Percentiles rank a stretch among this genome's conserved stretches.
These are phyloP conservation scores for Hipposideros armiger DNA, from an alignment of 2,113 vertebrate genomes.

Conservation along the genomic window DNA sequence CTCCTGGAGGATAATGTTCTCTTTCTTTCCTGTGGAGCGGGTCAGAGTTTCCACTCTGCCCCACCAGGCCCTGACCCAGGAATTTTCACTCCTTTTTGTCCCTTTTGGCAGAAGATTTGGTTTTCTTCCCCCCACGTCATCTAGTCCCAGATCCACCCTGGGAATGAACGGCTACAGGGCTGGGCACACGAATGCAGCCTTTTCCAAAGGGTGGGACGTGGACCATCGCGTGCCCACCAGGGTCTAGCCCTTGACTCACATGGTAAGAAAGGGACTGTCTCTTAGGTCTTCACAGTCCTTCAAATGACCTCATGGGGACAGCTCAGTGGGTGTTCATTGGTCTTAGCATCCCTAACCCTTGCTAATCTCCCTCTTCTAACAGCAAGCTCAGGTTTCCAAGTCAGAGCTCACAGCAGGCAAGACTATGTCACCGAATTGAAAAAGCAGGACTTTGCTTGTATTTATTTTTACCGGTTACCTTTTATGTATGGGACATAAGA, in stretches of 20 bases:
- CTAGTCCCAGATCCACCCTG: background rate
- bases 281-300: fast-evolving
- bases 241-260: background rate
- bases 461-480: background rate
- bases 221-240: background rate
- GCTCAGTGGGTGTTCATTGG: fast-evolving
- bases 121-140: background rate
- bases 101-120: background rate
- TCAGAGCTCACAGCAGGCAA: background rate
- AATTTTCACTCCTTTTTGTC: slow-evolving; percentile 20
- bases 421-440: too few relatives aligned
- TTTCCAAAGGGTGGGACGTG: background rate
- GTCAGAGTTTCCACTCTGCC: slow-evolving; percentile 39
- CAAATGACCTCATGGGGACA: background rate
- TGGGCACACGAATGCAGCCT: background rate
- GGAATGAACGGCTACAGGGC: background rate
- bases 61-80: background rate
- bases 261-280: background rate
- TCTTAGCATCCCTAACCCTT: background rate
- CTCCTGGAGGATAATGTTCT: background rate
- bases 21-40: background rate
- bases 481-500: background rate
- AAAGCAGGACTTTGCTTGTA: background rate
- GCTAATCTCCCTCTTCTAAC: background rate
- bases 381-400: background rate